A percentile compares a stretch with the other conserved stretches of the same genome.
phyloP scores from a whole-genome alignment of 2,797 vertebrate species.

The Novumbra hubbsi region DNA sequence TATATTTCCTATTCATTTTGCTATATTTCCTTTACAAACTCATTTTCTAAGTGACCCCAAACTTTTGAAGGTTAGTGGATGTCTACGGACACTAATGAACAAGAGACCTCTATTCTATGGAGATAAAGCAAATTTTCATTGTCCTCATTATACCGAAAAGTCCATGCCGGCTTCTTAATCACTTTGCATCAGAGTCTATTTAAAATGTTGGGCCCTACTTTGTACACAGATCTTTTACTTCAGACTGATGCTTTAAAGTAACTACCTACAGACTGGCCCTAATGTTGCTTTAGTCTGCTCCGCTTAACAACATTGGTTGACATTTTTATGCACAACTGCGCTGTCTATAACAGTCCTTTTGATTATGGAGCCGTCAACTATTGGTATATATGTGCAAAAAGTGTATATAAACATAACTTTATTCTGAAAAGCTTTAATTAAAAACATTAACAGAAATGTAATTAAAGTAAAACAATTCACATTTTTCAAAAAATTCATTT shows the following conservation, averaged over 20 bases:
- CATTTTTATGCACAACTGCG: too few relatives aligned
- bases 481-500: too few relatives aligned
- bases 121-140: conserved; percentile 11
- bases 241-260: neutral
- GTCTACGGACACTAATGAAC: neutral
- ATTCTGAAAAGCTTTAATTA: too few relatives aligned
- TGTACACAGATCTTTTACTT: neutral
- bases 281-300: conserved; percentile 2
- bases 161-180: conserved; percentile 4
- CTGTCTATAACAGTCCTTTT: too few relatives aligned
- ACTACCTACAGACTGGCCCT: neutral
- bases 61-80: neutral
- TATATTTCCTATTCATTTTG: too few relatives aligned
- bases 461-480: too few relatives aligned
- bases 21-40: too few relatives aligned
- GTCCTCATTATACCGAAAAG: conserved; percentile 1
- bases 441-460: too few relatives aligned
- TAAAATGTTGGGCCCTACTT: neutral
- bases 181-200: conserved; percentile 12
- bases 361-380: neutral
- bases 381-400: neutral
- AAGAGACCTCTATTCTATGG: conserved; percentile 1
- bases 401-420: too few relatives aligned
- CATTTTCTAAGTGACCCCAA: too few relatives aligned
- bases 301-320: conserved; percentile 4